Percentiles rank a stretch among this genome's conserved stretches.
These are phyloP conservation scores for Hymenopus coronatus DNA, from an alignment of 2,888 invertebrate genomes.

Conservation along the genomic window DNA sequence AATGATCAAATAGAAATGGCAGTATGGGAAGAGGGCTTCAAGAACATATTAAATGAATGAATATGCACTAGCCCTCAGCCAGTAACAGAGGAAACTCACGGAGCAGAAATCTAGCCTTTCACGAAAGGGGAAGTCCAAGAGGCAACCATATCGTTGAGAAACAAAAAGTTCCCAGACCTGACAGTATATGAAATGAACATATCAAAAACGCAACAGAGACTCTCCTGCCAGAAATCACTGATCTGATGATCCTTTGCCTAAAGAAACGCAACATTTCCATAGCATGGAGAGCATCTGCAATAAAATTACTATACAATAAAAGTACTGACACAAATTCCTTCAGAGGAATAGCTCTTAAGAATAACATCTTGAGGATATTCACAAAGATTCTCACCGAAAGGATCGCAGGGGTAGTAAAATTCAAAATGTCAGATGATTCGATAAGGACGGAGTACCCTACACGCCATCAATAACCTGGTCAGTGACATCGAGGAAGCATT, in stretches of 20 bases:
- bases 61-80: not conserved
- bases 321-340: not conserved
- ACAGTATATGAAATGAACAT: too few species aligned
- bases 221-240: too few species aligned
- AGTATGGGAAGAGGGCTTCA: not conserved
- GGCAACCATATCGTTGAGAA: not conserved
- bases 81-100: not conserved
- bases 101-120: not conserved
- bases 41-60: not conserved
- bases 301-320: too few species aligned
- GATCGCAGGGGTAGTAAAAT: not conserved
- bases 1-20: not conserved
- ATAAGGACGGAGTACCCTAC: not conserved
- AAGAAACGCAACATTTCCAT: too few species aligned
- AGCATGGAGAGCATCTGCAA: too few species aligned
- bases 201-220: too few species aligned
- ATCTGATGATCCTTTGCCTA: too few species aligned
- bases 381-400: not conserved
- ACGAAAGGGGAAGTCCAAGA: not conserved
- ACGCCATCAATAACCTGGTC: not conserved
- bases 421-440: not conserved
- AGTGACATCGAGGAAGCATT: not conserved
- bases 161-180: not conserved
- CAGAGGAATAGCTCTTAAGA: not conserved
- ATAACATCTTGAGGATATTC: not conserved